Percentiles rank a stretch among this genome's conserved stretches.
Evolutionary conservation across 2,113 vertebrate species (phyloP).

Genomic region (Micronycteris hirsuta): DNA sequence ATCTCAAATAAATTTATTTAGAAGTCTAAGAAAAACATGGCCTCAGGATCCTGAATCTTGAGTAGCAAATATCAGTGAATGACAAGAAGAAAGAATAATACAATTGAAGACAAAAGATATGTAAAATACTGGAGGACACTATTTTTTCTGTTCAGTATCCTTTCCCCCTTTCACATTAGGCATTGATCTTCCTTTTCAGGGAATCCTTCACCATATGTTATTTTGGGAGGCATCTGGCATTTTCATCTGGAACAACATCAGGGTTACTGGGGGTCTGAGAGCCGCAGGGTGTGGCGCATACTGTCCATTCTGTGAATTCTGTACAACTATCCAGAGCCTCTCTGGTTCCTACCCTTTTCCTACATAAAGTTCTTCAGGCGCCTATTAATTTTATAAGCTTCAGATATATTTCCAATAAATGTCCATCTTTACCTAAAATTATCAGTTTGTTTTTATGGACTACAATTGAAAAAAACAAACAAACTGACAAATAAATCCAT

Average conservation of each 20-base stretch:
- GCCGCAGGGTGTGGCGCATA: neutral
- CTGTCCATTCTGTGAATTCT: neutral
- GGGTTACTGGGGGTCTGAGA: neutral
- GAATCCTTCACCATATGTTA: neutral
- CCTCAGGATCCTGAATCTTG: neutral
- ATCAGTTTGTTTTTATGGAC: neutral
- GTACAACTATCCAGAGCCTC: neutral
- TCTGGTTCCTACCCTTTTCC: neutral
- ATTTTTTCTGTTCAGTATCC: neutral
- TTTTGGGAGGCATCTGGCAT: neutral
- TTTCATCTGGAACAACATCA: neutral
- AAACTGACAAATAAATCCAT: neutral
- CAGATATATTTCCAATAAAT: neutral
- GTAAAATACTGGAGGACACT: neutral
- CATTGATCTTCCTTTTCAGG: neutral
- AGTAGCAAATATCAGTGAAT: neutral
- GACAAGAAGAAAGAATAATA: neutral
- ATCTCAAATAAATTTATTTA: conserved; percentile 32
- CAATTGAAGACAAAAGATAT: neutral
- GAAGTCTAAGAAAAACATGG: neutral
- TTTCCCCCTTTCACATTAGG: neutral
- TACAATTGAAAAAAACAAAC: neutral
- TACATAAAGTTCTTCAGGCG: neutral
- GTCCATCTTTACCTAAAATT: neutral
- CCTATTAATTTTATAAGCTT: neutral